Conservation (phyloP, 37 sponge, comb jelly and placozoan genomes). For the Petrosia ficiformis region DNA sequence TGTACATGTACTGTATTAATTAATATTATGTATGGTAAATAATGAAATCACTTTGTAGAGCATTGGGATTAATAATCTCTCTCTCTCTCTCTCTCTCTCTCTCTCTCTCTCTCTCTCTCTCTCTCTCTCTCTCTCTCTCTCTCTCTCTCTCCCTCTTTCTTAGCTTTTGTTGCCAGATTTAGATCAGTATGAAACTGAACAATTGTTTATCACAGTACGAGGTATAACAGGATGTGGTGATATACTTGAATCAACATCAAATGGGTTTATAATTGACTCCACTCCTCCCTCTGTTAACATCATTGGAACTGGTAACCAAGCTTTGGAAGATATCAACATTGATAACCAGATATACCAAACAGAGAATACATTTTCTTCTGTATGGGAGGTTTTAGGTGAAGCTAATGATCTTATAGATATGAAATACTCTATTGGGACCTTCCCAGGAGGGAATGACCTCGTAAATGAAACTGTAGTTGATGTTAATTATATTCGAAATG, state of each 20-base stretch:
- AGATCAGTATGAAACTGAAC: neutral
- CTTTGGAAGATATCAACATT: conserved; percentile 39
- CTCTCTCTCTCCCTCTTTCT: neutral
- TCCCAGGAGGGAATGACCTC: conserved; percentile 71
- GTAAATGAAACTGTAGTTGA: neutral
- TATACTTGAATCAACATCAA: conserved; percentile 58
- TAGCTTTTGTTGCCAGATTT: conserved; percentile 18
- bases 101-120: no score
- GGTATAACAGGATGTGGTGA: conserved; percentile 60
- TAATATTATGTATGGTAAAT: no score
- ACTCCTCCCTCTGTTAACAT: conserved; percentile 57
- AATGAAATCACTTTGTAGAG: no score
- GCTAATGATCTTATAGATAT: neutral
- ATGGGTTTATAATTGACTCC: conserved; percentile 76
- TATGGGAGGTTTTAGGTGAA: conserved; percentile 45
- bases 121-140: no score
- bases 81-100: no score
- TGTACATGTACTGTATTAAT: no score
- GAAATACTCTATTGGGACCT: conserved; percentile 57
- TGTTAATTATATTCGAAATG: conserved; percentile 15
- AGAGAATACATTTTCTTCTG: conserved; percentile 10
- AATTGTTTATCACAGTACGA: conserved; percentile 57
- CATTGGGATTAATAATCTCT: no score
- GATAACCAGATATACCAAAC: conserved; percentile 31
- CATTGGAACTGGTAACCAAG: conserved; percentile 34